Percentiles rank a stretch among this genome's conserved stretches.
phyloP scores from a whole-genome alignment of 2,113 vertebrate genomes.

The Pyrgilauda ruficollis region DNA sequence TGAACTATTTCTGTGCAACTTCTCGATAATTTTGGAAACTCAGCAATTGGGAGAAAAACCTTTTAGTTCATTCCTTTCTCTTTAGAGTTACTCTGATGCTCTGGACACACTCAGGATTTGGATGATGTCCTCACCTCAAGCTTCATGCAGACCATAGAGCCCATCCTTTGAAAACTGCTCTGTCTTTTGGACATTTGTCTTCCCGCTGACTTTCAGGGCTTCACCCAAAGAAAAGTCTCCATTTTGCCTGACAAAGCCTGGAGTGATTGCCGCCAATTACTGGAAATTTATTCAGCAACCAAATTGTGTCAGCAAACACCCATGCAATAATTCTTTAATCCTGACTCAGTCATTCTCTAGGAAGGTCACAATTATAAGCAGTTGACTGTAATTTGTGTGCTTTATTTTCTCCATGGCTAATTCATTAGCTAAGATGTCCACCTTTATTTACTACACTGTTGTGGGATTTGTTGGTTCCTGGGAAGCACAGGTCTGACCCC shows the following conservation, averaged over 20 bases:
- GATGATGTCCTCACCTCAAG: not conserved
- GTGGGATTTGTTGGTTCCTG: not conserved
- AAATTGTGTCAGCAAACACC: not conserved
- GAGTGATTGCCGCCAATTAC: not conserved
- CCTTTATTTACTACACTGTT: not conserved
- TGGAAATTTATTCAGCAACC: not conserved
- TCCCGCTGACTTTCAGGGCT: not conserved
- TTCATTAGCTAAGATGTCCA: not conserved
- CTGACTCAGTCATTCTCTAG: not conserved
- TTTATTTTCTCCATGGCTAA: constrained; percentile 32
- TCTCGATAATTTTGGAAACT: not conserved
- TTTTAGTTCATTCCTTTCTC: not conserved
- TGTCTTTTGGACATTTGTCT: not conserved
- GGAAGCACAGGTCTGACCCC: not conserved
- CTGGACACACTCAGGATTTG: not conserved
- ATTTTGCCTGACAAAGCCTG: not conserved
- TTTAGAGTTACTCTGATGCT: not conserved
- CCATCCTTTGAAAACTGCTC: not conserved
- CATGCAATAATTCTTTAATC: not conserved
- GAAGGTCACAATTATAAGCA: not conserved
- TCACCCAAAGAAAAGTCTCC: not conserved
- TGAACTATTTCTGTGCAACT: not conserved
- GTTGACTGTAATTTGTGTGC: not conserved
- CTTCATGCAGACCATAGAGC: not conserved
- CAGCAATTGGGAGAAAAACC: not conserved